Base-by-base conservation (phyloP, 2,888 invertebrate genomes). In the Rhorus exstirpatorius region DNA sequence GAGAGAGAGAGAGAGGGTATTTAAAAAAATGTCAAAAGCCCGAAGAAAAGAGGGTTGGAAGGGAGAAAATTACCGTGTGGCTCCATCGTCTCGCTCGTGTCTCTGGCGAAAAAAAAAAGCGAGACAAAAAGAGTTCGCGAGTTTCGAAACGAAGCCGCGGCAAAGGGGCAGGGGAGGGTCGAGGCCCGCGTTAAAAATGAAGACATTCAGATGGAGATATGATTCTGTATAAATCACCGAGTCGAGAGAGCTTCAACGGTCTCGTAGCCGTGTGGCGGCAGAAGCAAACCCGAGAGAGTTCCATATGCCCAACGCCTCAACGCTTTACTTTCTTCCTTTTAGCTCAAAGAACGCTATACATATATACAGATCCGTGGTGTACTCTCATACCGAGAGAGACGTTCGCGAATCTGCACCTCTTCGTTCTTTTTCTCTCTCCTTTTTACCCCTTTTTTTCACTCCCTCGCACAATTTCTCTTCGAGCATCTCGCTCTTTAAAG, bases 131-230 rank as follows among this genome's bases (percentile, higher is more conserved):
- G 61, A 80, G 72, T 51, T 31, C 63, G 79, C 68, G 51, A 65
- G 55, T 71, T 81, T 61, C 72, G 61, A 83, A 84, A 84, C 72
- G 79, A 84, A 75, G 74, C 83, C 79, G 79, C 79, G 68, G 38
- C 21, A 8, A 1, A 49, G 46, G 74, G 41, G 46, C 61, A 72
- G 51, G 44, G 53, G 46, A 83, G 87, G 83, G 88, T 84, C 81
- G 87, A 85, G 87, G 79, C 84, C 87, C 87, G 89, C 88, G 90
- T 90, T 91, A 90, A 91, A 91, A 91, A 91, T 91, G 91, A 91
- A 92, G 91, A 91, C 91, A 89, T 92, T 91, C 90, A 89, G 91
- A 90, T 91, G 90, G 88, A 92, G 91, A 92, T 91, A 91, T 89
- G 90, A 91, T 91, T 91, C 91, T 89, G 88, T 90, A 91, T 91